Evolutionary conservation across 2,888 invertebrate genomes (phyloP), one percentile per base, ranked within the genome.

Genomic region (Mythimna vitellina): DNA sequence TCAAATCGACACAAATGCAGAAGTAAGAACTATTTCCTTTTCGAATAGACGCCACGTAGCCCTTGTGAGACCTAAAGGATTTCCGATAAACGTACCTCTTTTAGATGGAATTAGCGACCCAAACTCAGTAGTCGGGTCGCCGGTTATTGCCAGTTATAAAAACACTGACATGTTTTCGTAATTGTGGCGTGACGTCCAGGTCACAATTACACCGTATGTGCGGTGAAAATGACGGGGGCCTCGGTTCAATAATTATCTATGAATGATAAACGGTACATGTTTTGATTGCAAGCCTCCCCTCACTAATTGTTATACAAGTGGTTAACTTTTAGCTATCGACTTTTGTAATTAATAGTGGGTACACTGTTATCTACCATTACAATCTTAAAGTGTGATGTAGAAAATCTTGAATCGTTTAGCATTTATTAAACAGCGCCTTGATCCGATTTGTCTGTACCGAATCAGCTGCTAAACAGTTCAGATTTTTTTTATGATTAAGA

Each of bases 161-260:
- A 90, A 89, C 84, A 87, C 83, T 88, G 88, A 89, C 93, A 94
- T 93, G 89, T 94, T 93, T 92, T 89, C 71, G 88, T 93, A 93
- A 93, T 91, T 90, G 91, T 90, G 86, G 92, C 73, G 73, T 74
- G 73, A 73, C 91, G 89, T 83, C 80, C 78, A 84, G 86, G 85
- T 85, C 89, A 87, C 94, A 93, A 95, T 95, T 95, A 95, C 87
- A 85, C 95, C 94, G 91, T 92, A 93, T 95, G 95, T 87, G 89
- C 86, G 80, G 87, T 83, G 83, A 82, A 87, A 88, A 85, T 82
- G 69, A 83, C 71, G 64, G 76, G 87, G 86, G 82, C 73, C 81
- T 67, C 78, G 54, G 77, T 70, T 74, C 84, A 85, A 88, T 90
- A 87, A 91, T 91, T 89, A 89, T 89, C 84, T 89, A 90, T 88